Conservation (phyloP, 2,888 invertebrate species). For the Disparrhopalites patrizii region DNA sequence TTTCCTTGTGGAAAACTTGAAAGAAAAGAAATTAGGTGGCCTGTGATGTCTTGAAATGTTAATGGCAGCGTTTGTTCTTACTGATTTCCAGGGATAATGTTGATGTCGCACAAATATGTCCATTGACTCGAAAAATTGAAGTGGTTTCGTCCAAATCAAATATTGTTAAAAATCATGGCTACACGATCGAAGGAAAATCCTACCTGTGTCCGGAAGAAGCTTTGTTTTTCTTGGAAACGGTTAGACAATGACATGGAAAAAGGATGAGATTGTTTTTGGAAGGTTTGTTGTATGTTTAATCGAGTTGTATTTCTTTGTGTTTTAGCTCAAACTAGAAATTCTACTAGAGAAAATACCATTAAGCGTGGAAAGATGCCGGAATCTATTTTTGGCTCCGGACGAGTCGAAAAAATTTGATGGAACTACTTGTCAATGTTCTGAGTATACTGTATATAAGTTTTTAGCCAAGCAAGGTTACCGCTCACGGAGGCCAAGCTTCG, state of each 20-base stretch:
- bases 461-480: slow-evolving; percentile 29
- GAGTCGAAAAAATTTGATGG: slow-evolving; percentile 1
- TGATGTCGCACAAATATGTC: slow-evolving; percentile 17
- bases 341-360: slow-evolving; percentile 7
- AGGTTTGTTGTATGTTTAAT: neutral
- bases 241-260: slow-evolving; percentile 7
- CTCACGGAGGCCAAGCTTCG: slow-evolving; percentile 9
- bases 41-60: neutral
- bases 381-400: slow-evolving; percentile 14
- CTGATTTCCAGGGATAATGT: slow-evolving; percentile 13
- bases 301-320: neutral
- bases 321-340: slow-evolving; percentile 24
- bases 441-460: slow-evolving; percentile 29
- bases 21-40: neutral
- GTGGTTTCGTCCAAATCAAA: slow-evolving; percentile 16
- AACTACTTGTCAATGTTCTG: slow-evolving; percentile 12
- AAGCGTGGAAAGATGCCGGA: slow-evolving; percentile 22
- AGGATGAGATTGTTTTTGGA: neutral
- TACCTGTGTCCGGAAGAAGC: slow-evolving; percentile 31
- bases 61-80: neutral
- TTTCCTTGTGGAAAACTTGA: neutral
- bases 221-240: slow-evolving; percentile 29
- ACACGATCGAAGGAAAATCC: slow-evolving; percentile 3
- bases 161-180: slow-evolving; percentile 22
- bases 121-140: neutral